Conservation (phyloP, 2,797 vertebrate genomes). For the Clarias fuscus region DNA sequence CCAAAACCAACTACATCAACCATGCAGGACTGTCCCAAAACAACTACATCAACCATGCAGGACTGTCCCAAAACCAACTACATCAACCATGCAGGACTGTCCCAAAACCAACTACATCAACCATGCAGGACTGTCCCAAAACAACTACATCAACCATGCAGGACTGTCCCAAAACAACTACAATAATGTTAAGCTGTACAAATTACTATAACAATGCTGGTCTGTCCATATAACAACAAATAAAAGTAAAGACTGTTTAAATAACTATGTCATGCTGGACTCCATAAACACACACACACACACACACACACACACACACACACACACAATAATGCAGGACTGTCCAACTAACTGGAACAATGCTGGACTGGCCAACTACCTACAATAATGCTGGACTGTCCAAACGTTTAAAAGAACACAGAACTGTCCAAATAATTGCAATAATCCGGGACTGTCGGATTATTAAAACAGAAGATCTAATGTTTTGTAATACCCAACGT, state of each 20-base stretch:
- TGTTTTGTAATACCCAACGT: constrained; percentile 12
- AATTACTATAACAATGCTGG: neutral
- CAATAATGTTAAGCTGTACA: neutral
- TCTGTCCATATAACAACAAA: neutral
- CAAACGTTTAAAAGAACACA: neutral
- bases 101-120: neutral
- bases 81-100: too few relatives aligned
- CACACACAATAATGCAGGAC: neutral
- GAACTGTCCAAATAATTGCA: too few relatives aligned
- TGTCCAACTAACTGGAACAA: neutral
- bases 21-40: neutral
- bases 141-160: neutral
- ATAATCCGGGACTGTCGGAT: neutral
- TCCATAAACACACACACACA: neutral
- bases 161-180: neutral
- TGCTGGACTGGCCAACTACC: neutral
- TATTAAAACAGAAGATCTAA: neutral
- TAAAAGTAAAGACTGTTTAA: neutral
- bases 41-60: too few relatives aligned
- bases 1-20: neutral
- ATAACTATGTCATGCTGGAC: neutral
- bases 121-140: neutral
- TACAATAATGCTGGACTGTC: too few relatives aligned
- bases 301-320: neutral
- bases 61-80: too few relatives aligned